Conservation (phyloP, 2,888 invertebrate species). For the Scaeva pyrastri region DNA sequence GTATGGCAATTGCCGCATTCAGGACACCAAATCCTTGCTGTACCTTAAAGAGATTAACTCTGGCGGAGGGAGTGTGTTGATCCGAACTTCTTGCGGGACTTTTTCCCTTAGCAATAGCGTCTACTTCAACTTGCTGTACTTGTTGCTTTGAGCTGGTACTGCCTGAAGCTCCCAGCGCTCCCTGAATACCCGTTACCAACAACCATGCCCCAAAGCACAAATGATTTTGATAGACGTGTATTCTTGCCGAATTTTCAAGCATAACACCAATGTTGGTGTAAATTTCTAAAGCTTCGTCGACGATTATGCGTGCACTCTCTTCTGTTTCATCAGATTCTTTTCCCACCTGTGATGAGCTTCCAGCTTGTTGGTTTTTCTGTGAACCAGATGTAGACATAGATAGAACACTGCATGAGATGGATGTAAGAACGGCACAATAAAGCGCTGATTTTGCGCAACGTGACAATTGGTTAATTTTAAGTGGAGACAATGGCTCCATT, state of each 20-base stretch:
- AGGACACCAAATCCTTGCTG: constrained; percentile 94
- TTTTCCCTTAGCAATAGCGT: constrained; percentile 82
- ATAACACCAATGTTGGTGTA: constrained; percentile 92
- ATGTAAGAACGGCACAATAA: constrained; percentile 91
- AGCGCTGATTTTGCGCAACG: constrained; percentile 93
- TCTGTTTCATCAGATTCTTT: constrained; percentile 91
- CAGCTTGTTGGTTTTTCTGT: constrained; percentile 83
- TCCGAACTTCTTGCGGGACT: constrained; percentile 84
- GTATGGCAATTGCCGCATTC: constrained; percentile 94
- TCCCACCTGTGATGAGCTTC: constrained; percentile 74
- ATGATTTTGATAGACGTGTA: constrained; percentile 95
- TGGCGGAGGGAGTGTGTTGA: constrained; percentile 84
- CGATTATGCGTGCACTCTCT: constrained; percentile 91
- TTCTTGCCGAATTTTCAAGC: constrained; percentile 93
- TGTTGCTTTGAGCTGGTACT: constrained; percentile 84
- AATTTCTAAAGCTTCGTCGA: constrained; percentile 94
- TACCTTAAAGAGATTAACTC: constrained; percentile 89
- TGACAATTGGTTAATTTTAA: constrained; percentile 92
- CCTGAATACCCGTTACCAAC: constrained; percentile 93
- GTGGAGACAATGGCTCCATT: constrained; percentile 93
- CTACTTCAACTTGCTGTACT: constrained; percentile 67
- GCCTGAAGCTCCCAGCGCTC: constrained; percentile 89
- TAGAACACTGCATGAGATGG: constrained; percentile 87
- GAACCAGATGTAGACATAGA: constrained; percentile 86
- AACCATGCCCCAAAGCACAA: constrained; percentile 95